These are phyloP conservation scores for Palythoa caribaeorum DNA, from an alignment of 92 coral and sea anemone species.

Conservation along the genomic window DNA sequence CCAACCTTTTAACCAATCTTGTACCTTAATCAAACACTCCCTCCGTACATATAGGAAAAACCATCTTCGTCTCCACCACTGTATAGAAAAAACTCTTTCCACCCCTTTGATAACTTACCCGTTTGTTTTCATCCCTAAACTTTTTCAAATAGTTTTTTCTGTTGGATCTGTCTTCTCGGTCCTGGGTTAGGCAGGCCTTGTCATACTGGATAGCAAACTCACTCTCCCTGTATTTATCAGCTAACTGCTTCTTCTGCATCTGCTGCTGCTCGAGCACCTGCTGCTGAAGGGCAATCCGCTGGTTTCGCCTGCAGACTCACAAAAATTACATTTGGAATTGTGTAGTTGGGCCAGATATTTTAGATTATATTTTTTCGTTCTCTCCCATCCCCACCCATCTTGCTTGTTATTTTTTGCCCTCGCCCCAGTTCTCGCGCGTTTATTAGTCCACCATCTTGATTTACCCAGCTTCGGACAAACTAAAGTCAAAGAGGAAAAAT, in stretches of 20 bases:
- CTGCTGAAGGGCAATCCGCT: conserved; percentile 71
- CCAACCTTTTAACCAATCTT: no score
- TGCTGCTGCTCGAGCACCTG: conserved; percentile 78
- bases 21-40: no score
- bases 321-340: not conserved
- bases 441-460: no score
- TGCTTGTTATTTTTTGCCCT: no score
- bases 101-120: conserved; percentile 55
- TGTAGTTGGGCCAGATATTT: no score
- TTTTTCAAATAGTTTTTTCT: conserved; percentile 74
- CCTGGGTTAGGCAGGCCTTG: conserved; percentile 77
- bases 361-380: no score
- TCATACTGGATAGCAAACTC: conserved; percentile 84
- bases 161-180: conserved; percentile 67
- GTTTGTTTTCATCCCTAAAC: conserved; percentile 87
- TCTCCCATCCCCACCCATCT: no score
- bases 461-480: not conserved
- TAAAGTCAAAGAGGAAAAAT: not conserved
- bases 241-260: conserved; percentile 27
- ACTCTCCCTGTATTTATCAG: conserved; percentile 72
- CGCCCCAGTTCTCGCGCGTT: no score
- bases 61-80: no score
- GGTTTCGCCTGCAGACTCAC: conserved; percentile 36
- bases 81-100: no score
- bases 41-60: no score